Base-by-base conservation (phyloP, 2,888 invertebrate species). In the Sussaba pulchella region DNA sequence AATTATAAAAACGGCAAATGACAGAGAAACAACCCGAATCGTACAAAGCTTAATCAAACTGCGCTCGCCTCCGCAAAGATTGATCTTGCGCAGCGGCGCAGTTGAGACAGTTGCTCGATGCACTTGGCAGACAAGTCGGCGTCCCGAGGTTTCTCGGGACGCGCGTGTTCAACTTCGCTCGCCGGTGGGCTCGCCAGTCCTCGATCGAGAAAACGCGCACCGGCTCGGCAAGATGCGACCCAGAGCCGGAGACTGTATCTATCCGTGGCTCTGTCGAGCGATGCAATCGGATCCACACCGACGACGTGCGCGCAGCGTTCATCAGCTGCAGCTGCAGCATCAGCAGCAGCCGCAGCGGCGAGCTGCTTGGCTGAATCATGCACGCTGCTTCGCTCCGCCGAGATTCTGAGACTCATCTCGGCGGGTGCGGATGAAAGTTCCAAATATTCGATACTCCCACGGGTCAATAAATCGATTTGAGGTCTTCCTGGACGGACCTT, bases 41-140 rank as follows among this genome's bases (percentile, higher is more conserved):
- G 21, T 57, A 57, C 14, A 31, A 31, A 31, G 17, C 31, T 31
- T 9, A 0, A 24, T 12, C 24, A 26, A 57, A 31, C 36, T 9
- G 14, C 57, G 57, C 57, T 57, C 14, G 31, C 14, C 31, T 57
- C 36, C 10, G 17, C 17, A 43, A 70, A 54, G 43, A 57, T 70
- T 57, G 57, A 70, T 69, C 54, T 54, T 17, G 41, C 67, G 24
- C 19, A 4, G 24, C 21, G 14, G 6, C 36, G 67, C 36, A 54
- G 73, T 74, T 73, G 45, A 69, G 24, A 47, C 71, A 54, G 57
- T 59, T 54, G 69, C 70, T 45, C 73, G 52, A 79, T 17, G 66
- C 59, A 78, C 67, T 84, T 81, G 82, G 85, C 87, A 88, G 88
- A 88, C 88, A 86, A 87, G 87, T 87, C 86, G 88, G 86, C 88